These are phyloP conservation scores for Neosilurus hyrtlii DNA, from an alignment of 2,797 vertebrate species.

Conservation along the genomic window DNA sequence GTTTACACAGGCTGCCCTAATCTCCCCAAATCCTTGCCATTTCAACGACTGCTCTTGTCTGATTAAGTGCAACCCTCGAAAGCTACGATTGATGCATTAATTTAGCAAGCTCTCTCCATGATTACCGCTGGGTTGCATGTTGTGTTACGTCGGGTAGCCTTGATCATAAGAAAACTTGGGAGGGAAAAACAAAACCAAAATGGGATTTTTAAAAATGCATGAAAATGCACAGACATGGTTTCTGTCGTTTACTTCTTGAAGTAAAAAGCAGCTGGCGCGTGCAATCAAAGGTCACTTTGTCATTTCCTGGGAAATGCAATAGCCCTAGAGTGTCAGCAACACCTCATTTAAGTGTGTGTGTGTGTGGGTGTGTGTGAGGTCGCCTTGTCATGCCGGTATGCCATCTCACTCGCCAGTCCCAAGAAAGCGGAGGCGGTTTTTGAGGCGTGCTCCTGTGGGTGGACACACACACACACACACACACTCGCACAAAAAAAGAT, in stretches of 20 bases:
- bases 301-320: slow-evolving; percentile 61
- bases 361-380: slow-evolving; percentile 5
- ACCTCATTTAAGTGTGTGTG: slow-evolving; percentile 44
- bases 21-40: slow-evolving; percentile 72
- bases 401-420: slow-evolving; percentile 52
- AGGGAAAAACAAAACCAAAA: background rate
- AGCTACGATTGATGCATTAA: slow-evolving; percentile 70
- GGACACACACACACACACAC: slow-evolving; percentile 40
- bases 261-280: slow-evolving; percentile 60
- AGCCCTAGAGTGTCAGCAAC: slow-evolving; percentile 53
- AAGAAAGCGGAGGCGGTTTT: slow-evolving; percentile 63
- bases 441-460: slow-evolving; percentile 67
- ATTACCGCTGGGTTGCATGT: slow-evolving; percentile 20
- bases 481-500: slow-evolving; percentile 56
- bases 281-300: slow-evolving; percentile 69
- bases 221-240: slow-evolving; percentile 15
- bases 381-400: slow-evolving; percentile 50
- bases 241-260: slow-evolving; percentile 42
- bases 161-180: slow-evolving; percentile 20
- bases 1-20: slow-evolving; percentile 70
- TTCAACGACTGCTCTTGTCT: slow-evolving; percentile 68
- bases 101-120: slow-evolving; percentile 63
- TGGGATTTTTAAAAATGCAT: slow-evolving; percentile 3
- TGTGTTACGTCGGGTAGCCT: background rate
- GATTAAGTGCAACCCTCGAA: slow-evolving; percentile 70